Percentiles rank a stretch among this genome's conserved stretches.
Evolutionary conservation across 2,797 vertebrate species (phyloP).

Genomic region (Halcyon badia): DNA sequence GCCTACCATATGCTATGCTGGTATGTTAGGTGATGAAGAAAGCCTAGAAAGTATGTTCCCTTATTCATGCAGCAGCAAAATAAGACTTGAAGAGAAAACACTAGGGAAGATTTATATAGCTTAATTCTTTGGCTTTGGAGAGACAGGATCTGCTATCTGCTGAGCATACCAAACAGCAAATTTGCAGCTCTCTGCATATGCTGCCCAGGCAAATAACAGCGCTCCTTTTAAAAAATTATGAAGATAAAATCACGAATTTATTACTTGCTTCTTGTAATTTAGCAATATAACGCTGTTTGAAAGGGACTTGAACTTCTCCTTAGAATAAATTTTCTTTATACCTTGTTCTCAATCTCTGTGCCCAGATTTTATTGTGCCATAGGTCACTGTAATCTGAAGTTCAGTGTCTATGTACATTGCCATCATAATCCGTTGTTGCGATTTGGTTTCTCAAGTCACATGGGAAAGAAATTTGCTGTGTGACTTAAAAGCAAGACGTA

Average conservation of each 20-base stretch:
- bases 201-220: not conserved
- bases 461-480: not conserved
- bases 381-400: not conserved
- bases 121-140: conserved; percentile 11
- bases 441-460: not conserved
- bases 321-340: not conserved
- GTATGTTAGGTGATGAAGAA: not conserved
- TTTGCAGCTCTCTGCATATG: not conserved
- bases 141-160: not conserved
- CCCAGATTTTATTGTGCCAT: not conserved
- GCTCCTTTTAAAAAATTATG: not conserved
- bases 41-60: conserved; percentile 36
- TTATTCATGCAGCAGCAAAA: not conserved
- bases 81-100: not conserved
- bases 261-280: not conserved
- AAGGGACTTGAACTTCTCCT: not conserved
- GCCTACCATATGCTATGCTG: conserved; percentile 8
- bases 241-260: not conserved
- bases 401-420: not conserved
- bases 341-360: not conserved
- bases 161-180: not conserved
- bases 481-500: not conserved
- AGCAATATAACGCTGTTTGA: not conserved
- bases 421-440: not conserved
- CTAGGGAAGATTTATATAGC: not conserved